These are phyloP conservation scores for Sakesphorus luctuosus DNA, from an alignment of 2,113 vertebrate genomes.

Conservation along the genomic window DNA sequence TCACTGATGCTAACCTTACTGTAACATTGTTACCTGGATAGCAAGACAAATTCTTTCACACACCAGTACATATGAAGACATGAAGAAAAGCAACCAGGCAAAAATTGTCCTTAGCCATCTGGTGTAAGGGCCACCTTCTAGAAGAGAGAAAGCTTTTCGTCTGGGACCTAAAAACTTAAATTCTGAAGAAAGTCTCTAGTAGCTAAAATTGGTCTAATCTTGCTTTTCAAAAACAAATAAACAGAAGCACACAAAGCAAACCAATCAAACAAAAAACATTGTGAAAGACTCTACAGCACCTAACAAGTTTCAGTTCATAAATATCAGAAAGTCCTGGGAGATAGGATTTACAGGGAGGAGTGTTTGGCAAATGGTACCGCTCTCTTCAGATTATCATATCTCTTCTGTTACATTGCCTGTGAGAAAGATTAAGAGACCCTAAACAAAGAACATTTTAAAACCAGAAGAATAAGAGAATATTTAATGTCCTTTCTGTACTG, in stretches of 20 bases:
- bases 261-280: too few species aligned
- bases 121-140: neutral
- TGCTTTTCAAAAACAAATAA: neutral
- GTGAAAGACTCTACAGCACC: neutral
- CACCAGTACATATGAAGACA: neutral
- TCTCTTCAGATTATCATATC: neutral
- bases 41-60: neutral
- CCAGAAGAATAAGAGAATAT: neutral
- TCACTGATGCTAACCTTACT: slow-evolving; percentile 57
- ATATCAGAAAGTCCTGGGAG: neutral
- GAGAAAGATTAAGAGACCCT: neutral
- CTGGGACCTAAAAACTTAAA: neutral
- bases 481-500: neutral
- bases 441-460: neutral
- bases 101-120: neutral
- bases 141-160: neutral
- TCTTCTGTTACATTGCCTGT: neutral
- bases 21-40: neutral
- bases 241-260: fast-evolving
- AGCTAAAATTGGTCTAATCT: neutral
- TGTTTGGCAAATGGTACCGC: neutral
- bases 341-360: neutral
- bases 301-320: neutral
- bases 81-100: neutral
- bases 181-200: neutral